These are phyloP conservation scores for Brachionus sp. DNA, from an alignment of 1,140 invertebrate genomes.

Conservation along the genomic window DNA sequence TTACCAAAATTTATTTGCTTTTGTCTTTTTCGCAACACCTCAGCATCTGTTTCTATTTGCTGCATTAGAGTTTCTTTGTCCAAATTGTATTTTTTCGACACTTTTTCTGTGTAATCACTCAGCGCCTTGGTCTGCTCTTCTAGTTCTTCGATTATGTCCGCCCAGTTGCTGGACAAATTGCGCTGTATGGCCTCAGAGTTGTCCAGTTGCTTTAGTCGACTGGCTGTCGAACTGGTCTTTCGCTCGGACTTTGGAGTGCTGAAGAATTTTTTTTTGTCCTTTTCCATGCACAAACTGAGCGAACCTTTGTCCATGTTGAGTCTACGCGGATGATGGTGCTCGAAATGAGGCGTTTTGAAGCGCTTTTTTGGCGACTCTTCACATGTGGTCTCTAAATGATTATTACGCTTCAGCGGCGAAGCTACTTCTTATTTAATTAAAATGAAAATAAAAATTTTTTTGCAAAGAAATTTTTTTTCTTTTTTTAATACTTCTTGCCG, in stretches of 20 bases:
- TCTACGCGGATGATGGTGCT: not conserved
- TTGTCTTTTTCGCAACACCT: constrained; percentile 71
- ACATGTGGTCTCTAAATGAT: not conserved
- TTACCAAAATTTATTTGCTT: constrained; percentile 93
- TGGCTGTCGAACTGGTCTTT: not conserved
- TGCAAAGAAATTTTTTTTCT: not conserved
- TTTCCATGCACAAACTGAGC: not conserved
- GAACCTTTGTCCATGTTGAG: constrained; percentile 1
- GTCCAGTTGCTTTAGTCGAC: not conserved
- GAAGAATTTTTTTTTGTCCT: constrained; percentile 23
- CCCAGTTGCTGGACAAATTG: constrained; percentile 45
- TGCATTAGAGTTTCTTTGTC: not conserved
- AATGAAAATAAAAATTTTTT: not conserved
- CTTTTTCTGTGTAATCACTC: constrained; percentile 18
- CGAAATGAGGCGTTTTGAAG: constrained; percentile 15
- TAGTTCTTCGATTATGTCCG: constrained; percentile 36
- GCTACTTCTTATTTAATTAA: not conserved
- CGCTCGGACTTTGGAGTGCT: constrained; percentile 39
- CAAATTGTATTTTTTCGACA: constrained; percentile 21
- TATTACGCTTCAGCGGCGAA: constrained; percentile 26
- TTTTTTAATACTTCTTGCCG: not conserved
- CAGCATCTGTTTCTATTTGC: constrained; percentile 65
- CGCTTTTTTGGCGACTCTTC: constrained; percentile 36
- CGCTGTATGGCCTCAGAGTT: constrained; percentile 29
- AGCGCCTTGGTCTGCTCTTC: constrained; percentile 33